Conservation (phyloP, 2,888 invertebrate species). For the Buathra laborator region DNA sequence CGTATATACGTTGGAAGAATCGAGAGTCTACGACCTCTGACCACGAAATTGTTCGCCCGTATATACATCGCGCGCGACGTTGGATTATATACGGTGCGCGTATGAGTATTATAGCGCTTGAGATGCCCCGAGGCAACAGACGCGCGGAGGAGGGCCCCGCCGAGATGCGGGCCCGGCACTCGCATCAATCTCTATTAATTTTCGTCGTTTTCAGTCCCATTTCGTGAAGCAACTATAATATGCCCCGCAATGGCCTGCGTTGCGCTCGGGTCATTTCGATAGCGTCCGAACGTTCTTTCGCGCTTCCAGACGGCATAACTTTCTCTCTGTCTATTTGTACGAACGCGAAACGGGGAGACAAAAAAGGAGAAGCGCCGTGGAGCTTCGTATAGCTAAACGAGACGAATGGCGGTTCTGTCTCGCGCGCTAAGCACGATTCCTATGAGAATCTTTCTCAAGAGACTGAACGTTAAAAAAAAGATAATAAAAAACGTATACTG, state of each 20-base stretch:
- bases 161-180: constrained; percentile 72
- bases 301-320: neutral
- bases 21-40: constrained; percentile 53
- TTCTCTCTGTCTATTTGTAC: neutral
- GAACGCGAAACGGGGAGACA: neutral
- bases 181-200: constrained; percentile 76
- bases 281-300: neutral
- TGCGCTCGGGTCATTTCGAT: constrained; percentile 17
- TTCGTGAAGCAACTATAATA: constrained; percentile 53
- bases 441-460: neutral
- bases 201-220: constrained; percentile 73
- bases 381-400: constrained; percentile 1
- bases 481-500: neutral
- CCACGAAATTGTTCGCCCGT: constrained; percentile 50
- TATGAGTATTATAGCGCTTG: constrained; percentile 6
- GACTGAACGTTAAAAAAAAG: neutral
- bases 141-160: constrained; percentile 14
- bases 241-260: constrained; percentile 43
- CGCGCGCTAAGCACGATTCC: too few species aligned
- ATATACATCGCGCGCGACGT: constrained; percentile 4
- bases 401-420: neutral
- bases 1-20: constrained; percentile 5
- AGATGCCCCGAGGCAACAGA: constrained; percentile 25
- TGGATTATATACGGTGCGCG: constrained; percentile 4
- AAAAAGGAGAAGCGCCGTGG: neutral